A percentile compares a stretch with the other conserved stretches of the same genome.
These are phyloP conservation scores for Parnassius smintheus DNA, from an alignment of 2,888 invertebrate species.

Conservation along the genomic window DNA sequence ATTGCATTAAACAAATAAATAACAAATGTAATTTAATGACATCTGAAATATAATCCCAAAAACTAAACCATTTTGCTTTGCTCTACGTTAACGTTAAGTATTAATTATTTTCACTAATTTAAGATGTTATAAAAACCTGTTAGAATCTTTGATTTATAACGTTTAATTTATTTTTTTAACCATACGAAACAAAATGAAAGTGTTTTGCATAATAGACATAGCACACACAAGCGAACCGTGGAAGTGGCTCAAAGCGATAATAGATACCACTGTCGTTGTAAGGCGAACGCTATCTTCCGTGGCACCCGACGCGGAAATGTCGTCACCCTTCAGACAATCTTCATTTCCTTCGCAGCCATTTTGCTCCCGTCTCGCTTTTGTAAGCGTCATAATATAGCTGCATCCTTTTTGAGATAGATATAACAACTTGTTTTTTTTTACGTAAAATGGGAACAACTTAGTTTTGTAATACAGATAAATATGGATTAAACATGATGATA, in stretches of 20 bases:
- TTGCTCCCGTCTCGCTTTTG: conserved; percentile 36
- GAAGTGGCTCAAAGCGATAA: conserved; percentile 42
- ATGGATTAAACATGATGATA: too few relatives aligned
- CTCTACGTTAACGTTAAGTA: too few relatives aligned
- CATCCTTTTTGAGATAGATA: conserved; percentile 1
- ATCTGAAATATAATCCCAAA: too few relatives aligned
- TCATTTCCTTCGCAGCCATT: conserved; percentile 69
- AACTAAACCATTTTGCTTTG: too few relatives aligned
- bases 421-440: not conserved
- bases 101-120: too few relatives aligned
- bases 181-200: not conserved
- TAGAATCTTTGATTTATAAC: too few relatives aligned
- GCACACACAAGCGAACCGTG: conserved; percentile 12
- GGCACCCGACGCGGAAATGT: conserved; percentile 61
- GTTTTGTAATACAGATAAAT: too few relatives aligned
- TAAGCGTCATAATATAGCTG: conserved; percentile 13
- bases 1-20: too few relatives aligned
- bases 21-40: too few relatives aligned
- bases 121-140: too few relatives aligned
- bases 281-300: conserved; percentile 56
- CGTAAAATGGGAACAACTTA: not conserved
- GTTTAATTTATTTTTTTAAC: not conserved
- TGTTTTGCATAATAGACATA: conserved; percentile 15
- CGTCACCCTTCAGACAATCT: conserved; percentile 66
- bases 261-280: conserved; percentile 46